A percentile compares a stretch with the other conserved stretches of the same genome.
phyloP scores from a whole-genome alignment of 2,888 invertebrate species.

The Trachelus tabidus region DNA sequence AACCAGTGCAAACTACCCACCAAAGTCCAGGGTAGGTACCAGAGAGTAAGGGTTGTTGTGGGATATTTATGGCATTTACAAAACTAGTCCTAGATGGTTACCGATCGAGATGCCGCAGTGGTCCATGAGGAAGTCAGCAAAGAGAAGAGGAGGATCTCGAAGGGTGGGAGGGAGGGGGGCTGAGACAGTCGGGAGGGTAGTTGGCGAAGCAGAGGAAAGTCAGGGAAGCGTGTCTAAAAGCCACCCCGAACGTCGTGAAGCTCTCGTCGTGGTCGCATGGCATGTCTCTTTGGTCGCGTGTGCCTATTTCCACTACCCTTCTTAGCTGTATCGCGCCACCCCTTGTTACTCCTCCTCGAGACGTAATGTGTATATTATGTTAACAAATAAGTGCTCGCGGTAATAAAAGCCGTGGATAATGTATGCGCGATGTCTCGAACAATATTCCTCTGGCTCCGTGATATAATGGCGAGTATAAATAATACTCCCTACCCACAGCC shows the following conservation, averaged over 20 bases:
- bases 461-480: slow-evolving; percentile 61
- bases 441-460: slow-evolving; percentile 57
- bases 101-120: neutral
- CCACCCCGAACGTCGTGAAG: slow-evolving; percentile 17
- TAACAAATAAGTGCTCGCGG: slow-evolving; percentile 62
- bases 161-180: neutral
- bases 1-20: neutral
- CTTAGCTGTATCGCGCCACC: slow-evolving; percentile 6
- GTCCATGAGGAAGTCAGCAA: neutral
- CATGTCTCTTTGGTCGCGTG: slow-evolving; percentile 2
- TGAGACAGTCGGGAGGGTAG: neutral
- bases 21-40: neutral
- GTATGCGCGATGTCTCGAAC: slow-evolving; percentile 62
- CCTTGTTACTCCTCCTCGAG: slow-evolving; percentile 6
- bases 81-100: neutral
- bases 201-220: neutral
- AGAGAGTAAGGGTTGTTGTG: neutral
- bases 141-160: neutral
- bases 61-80: neutral
- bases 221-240: slow-evolving; percentile 47
- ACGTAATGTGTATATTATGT: slow-evolving; percentile 62
- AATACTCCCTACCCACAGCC: slow-evolving; percentile 43
- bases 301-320: neutral
- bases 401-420: slow-evolving; percentile 59
- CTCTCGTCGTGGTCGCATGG: neutral